These are phyloP conservation scores for Brachionus angularis DNA, from an alignment of 1,140 invertebrate genomes.

Conservation along the genomic window DNA sequence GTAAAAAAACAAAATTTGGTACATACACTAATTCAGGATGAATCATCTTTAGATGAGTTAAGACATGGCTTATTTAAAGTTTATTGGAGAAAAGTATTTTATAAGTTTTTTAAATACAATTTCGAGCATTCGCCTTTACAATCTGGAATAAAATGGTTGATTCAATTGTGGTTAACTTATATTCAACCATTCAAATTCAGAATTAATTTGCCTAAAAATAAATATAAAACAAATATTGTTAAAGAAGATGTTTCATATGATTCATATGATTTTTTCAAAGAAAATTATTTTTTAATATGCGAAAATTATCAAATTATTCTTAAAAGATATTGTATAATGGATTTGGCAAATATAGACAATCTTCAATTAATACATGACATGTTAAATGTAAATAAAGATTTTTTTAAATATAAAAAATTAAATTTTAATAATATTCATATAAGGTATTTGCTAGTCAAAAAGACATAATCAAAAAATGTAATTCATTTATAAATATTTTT, in stretches of 20 bases:
- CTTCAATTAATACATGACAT: neutral
- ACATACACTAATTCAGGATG: neutral
- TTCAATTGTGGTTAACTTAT: constrained; percentile 17
- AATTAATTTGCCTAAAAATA: too few relatives aligned
- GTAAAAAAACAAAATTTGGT: too few relatives aligned
- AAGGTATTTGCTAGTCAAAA: neutral
- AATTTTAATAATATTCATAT: too few relatives aligned
- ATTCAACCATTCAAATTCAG: neutral
- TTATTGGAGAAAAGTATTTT: constrained; percentile 34
- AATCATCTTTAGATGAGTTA: neutral
- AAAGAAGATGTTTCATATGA: too few relatives aligned
- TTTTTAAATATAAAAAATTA: too few relatives aligned
- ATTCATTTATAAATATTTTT: neutral
- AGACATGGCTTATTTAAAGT: constrained; percentile 14
- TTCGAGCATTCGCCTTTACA: constrained; percentile 13
- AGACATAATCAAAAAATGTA: constrained; percentile 17
- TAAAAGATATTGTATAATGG: neutral
- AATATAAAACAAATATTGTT: too few relatives aligned
- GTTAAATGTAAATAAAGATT: too few relatives aligned
- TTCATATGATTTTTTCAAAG: neutral
- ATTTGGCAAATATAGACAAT: constrained; percentile 7
- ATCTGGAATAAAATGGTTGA: neutral
- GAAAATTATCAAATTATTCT: neutral
- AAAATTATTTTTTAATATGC: constrained; percentile 5
- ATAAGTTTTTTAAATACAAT: constrained; percentile 36